Evolutionary conservation across 2,797 vertebrate species (phyloP), one percentile per base, ranked within the genome.

Genomic region (Neostethus bicornis): DNA sequence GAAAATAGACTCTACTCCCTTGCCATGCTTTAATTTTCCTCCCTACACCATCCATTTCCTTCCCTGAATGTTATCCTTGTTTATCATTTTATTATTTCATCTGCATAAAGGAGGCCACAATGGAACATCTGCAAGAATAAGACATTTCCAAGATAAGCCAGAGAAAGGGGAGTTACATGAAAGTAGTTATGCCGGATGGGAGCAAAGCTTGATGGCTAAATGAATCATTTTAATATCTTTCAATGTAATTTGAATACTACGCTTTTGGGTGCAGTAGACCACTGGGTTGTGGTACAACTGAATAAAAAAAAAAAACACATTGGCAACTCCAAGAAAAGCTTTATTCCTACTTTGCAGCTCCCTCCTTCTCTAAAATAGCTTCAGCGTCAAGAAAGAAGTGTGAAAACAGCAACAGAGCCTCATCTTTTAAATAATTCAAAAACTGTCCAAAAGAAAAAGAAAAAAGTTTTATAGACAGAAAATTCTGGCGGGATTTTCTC

Each of bases 341-440:
- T 54, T 52, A 41, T 53, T 32, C 70, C 19, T 74, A 60, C 24
- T 60, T 59, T 23, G 17, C 58, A 20, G 23, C 53, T 16, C 13
- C 54, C n/a, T 44, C 52, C 17, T 21, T 17, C 65, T 23, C 44
- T 35, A 44, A 37, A 51, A 42, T 65, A 51, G 51, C 32, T 43
- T 47, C 46, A 29, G 29, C 39, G 24, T 17, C 11, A 10, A 29
- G 19, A 57, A 35, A 37, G 65, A 76, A 71, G 62, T 77, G 73
- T 61, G 63, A 72, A 70, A 54, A 51, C 50, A 67, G 59, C 65
- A 63, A 74, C 58, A 73, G 20, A 69, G 41, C 13, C 50, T 60
- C 61, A 73, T 67, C 56, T 83, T 85, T 80, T 86, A 56, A 88
- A 88, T 88, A 82, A 88, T 87, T 86, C 78, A 88, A 78, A 38